phyloP scores from a whole-genome alignment of 2,888 invertebrate genomes.

The Morpho achilles region DNA sequence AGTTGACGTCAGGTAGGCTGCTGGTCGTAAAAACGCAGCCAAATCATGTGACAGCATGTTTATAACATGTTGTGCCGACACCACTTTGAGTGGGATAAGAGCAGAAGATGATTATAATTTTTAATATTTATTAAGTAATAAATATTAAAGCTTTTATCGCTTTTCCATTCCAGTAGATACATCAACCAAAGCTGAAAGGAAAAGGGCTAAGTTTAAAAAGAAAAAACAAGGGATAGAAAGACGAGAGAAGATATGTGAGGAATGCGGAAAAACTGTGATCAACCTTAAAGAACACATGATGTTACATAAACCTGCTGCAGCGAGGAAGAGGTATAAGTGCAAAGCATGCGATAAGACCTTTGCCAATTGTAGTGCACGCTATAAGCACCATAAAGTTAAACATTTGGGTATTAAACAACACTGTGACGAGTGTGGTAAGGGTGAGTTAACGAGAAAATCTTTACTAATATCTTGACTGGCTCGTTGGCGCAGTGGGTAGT shows the following conservation, averaged over 20 bases:
- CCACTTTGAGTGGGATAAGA: too few relatives aligned
- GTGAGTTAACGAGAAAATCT: conserved; percentile 33
- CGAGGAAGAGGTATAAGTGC: conserved; percentile 43
- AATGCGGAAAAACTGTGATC: conserved; percentile 55
- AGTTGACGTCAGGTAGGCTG: too few relatives aligned
- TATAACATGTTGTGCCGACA: too few relatives aligned
- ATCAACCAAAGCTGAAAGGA: conserved; percentile 8
- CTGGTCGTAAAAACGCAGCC: too few relatives aligned
- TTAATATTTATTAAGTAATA: too few relatives aligned
- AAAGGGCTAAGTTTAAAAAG: conserved; percentile 28
- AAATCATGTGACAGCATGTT: too few relatives aligned
- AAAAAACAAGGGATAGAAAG: conserved; percentile 28
- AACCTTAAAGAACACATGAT: conserved; percentile 48
- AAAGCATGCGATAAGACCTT: conserved; percentile 54
- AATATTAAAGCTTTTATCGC: too few relatives aligned
- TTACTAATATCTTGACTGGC: too few relatives aligned
- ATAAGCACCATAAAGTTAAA: conserved; percentile 51
- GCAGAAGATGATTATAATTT: too few relatives aligned
- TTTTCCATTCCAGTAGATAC: conserved; percentile 6
- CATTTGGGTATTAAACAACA: conserved; percentile 55
- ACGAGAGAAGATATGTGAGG: conserved; percentile 49
- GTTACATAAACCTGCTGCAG: conserved; percentile 39
- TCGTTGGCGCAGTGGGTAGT: too few relatives aligned
- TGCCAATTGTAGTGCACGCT: conserved; percentile 38
- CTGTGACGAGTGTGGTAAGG: conserved; percentile 60